Evolutionary conservation across 2,888 invertebrate species (phyloP), one percentile per base, ranked within the genome.

Genomic region (Saturnia japonica): DNA sequence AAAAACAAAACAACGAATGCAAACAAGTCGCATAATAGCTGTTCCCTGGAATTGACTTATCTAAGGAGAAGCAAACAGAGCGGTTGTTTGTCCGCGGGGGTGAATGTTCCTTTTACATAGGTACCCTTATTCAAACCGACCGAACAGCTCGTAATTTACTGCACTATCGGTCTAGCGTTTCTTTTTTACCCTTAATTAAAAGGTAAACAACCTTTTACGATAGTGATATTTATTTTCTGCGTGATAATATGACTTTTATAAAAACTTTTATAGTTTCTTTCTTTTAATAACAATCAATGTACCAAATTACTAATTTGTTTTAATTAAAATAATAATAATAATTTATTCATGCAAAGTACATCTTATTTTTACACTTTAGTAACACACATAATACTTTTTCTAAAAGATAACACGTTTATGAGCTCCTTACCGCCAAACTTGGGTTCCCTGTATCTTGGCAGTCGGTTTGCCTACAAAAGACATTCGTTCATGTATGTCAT

Each of bases 11-110:
- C 79, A 74, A 77, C 73, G 75, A 77, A 76, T 75, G 79, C 78
- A 81, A 81, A 84, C 82, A 83, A 79, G 80, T 79, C 77, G 76
- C 79, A 77, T 80, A 81, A 80, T 81, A 76, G 80, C 78, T 75
- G 77, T 79, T 80, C 77, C 74, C 75, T 75, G 74, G 76, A 82
- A 83, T 84, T 83, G 82, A 83, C 84, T 83, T 79, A 80, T 81
- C 82, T 80, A 80, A 78, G 76, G 72, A 76, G 77, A 75, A 76
- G 74, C 68, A 70, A 71, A 72, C 74, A 72, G 68, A 66, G 71
- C 28, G 75, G 78, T 74, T 80, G 77, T 80, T 80, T 81, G 78
- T 80, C 72, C 74, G 72, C 70, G 76, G 77, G 54, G 80, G 81
- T 81, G 76, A 82, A 82, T 75, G 82, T 75, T 78, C 82, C 74